These are phyloP conservation scores for Epicampocera succincta DNA, from an alignment of 2,888 invertebrate species.

Conservation along the genomic window DNA sequence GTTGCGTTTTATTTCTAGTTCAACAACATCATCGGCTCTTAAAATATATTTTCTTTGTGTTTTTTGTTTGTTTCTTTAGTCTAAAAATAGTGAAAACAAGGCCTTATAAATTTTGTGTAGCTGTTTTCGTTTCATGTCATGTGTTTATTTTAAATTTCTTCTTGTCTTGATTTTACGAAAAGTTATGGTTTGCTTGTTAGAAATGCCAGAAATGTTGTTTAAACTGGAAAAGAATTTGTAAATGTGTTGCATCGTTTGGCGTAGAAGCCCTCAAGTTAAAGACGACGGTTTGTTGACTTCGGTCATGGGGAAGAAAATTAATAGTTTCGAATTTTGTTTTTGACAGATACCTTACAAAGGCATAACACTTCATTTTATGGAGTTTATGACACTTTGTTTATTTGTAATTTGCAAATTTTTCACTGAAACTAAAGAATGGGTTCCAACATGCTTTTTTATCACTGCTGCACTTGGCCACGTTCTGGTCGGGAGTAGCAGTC, in stretches of 20 bases:
- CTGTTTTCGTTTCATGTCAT: conserved; percentile 12
- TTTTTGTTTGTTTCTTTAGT: background rate
- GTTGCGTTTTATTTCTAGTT: conserved; percentile 17
- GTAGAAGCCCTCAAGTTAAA: background rate
- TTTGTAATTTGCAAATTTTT: too few relatives aligned
- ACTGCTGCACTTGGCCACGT: too few relatives aligned
- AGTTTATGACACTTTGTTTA: too few relatives aligned
- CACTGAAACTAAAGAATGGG: too few relatives aligned
- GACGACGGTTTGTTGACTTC: background rate
- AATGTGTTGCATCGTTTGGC: background rate
- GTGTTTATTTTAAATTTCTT: conserved; percentile 22
- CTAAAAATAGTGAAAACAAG: conserved; percentile 4
- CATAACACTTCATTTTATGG: background rate
- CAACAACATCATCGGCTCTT: conserved; percentile 10
- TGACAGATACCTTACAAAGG: conserved; percentile 38
- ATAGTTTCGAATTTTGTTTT: conserved; percentile 12
- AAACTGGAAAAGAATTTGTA: conserved; percentile 4
- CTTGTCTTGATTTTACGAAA: conserved; percentile 5
- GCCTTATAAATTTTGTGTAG: conserved; percentile 19
- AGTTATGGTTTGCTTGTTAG: conserved; percentile 33
- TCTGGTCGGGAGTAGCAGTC: too few relatives aligned
- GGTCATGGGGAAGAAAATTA: background rate
- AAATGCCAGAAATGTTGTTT: conserved; percentile 43
- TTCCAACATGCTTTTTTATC: too few relatives aligned
- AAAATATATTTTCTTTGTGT: conserved; percentile 10